A percentile compares a stretch with the other conserved stretches of the same genome.
Conservation (phyloP, 2,888 invertebrate species). For the Colletes collaris region DNA sequence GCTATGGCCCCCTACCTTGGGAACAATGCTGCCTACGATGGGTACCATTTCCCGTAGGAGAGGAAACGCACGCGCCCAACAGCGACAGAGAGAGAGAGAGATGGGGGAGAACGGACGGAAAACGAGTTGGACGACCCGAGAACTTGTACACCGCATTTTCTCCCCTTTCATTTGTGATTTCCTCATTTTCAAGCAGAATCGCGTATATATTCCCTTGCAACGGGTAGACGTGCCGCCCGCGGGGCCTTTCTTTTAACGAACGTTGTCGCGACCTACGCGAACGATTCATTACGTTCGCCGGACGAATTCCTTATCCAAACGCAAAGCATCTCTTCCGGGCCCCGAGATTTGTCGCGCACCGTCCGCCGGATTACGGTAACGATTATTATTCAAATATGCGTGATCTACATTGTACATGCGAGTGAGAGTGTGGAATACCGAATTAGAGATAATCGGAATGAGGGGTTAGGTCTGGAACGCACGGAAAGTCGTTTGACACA, state of each 20-base stretch:
- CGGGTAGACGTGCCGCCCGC: background rate
- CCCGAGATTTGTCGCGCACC: background rate
- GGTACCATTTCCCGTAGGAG: constrained; percentile 61
- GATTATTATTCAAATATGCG: too few relatives aligned
- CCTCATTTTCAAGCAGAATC: constrained; percentile 37
- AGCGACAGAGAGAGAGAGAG: background rate
- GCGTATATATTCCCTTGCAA: constrained; percentile 9
- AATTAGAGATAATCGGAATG: too few relatives aligned
- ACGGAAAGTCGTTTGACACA: too few relatives aligned
- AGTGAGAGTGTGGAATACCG: too few relatives aligned
- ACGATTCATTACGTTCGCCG: constrained; percentile 28
- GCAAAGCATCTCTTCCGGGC: background rate
- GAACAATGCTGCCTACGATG: constrained; percentile 59
- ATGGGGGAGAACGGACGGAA: constrained; percentile 1
- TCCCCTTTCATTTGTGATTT: constrained; percentile 60
- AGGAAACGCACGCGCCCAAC: constrained; percentile 11
- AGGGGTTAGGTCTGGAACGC: too few relatives aligned
- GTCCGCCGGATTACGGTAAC: too few relatives aligned
- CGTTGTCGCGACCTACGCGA: constrained; percentile 14
- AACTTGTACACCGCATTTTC: constrained; percentile 56
- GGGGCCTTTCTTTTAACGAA: constrained; percentile 24
- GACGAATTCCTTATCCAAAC: constrained; percentile 15
- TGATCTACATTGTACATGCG: too few relatives aligned
- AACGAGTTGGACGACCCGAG: constrained; percentile 56
- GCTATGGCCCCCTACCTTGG: constrained; percentile 24